A percentile compares a stretch with the other conserved stretches of the same genome.
These are phyloP conservation scores for Characodon lateralis DNA, from an alignment of 2,797 vertebrate species.

Conservation along the genomic window DNA sequence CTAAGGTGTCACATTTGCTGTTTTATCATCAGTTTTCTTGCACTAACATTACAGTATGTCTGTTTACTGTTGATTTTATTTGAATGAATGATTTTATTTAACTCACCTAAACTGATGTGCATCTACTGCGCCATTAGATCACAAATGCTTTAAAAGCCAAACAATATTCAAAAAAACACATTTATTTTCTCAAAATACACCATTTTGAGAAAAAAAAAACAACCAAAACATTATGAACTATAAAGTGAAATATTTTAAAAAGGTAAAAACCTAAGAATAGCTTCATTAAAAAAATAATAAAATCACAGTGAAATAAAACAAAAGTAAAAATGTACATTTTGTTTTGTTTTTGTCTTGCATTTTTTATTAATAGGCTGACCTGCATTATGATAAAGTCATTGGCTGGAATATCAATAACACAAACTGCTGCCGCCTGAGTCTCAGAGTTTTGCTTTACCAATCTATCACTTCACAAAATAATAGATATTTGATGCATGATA, in stretches of 20 bases:
- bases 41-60: neutral
- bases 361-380: neutral
- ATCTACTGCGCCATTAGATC: neutral
- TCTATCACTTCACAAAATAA: no score
- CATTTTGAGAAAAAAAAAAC: neutral
- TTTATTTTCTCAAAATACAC: neutral
- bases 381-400: neutral
- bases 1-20: neutral
- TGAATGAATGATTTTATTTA: neutral
- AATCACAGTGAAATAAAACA: neutral
- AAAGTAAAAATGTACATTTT: no score
- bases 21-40: neutral
- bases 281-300: neutral
- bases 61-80: neutral
- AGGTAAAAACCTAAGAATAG: neutral
- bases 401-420: no score
- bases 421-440: neutral
- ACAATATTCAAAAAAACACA: neutral
- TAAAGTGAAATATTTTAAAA: no score
- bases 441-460: no score
- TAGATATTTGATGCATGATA: no score
- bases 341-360: neutral
- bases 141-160: neutral
- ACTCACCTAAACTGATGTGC: neutral
- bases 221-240: neutral